These are phyloP conservation scores for Pandion haliaetus DNA, from an alignment of 2,113 vertebrate species.

Conservation along the genomic window DNA sequence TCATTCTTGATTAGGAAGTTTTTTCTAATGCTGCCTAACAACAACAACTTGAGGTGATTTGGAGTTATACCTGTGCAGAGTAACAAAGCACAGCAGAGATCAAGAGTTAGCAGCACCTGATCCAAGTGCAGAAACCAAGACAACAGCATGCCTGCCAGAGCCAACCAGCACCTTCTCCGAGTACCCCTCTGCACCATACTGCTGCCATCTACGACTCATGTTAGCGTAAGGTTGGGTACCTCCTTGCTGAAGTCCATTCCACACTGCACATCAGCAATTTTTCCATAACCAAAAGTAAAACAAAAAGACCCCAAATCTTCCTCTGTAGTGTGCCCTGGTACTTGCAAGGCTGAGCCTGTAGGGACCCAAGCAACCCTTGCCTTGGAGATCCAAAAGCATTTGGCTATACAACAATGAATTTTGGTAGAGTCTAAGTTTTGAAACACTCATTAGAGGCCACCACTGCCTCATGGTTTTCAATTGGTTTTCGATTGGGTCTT, in stretches of 20 bases:
- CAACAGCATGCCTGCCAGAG: neutral
- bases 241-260: neutral
- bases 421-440: neutral
- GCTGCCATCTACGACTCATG: fast-evolving
- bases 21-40: slow-evolving; percentile 10
- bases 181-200: neutral
- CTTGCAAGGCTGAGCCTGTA: neutral
- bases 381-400: neutral
- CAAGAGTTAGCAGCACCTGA: neutral
- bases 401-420: neutral
- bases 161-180: neutral
- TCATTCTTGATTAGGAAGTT: neutral
- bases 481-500: neutral
- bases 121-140: fast-evolving
- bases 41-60: neutral
- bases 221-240: neutral
- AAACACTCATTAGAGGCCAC: neutral
- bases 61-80: neutral
- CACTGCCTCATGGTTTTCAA: neutral
- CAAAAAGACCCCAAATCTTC: neutral
- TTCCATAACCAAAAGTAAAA: neutral
- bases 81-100: neutral
- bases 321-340: no score
- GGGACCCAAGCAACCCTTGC: neutral
- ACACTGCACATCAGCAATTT: no score